phyloP scores from a whole-genome alignment of 23 tunicate species.

The Styela plicata region DNA sequence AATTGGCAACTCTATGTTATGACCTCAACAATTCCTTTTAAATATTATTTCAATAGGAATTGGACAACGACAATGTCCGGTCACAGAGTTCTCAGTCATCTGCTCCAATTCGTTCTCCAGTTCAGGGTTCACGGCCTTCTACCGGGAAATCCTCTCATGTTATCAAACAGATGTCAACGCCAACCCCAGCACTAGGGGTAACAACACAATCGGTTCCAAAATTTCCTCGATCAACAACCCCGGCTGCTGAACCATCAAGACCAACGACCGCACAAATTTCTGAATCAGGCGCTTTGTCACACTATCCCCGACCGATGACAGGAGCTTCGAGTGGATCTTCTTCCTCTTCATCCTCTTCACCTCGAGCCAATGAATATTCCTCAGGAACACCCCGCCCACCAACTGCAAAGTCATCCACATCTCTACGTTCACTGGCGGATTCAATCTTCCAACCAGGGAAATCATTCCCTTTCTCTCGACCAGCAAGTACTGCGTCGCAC shows the following conservation, averaged over 20 bases:
- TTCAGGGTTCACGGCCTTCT: not conserved
- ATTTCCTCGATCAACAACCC: not conserved
- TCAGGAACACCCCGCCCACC: not conserved
- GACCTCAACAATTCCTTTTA: too few species aligned
- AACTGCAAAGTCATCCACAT: not conserved
- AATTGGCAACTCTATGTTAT: too few species aligned
- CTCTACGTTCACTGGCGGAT: not conserved
- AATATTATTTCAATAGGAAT: not conserved
- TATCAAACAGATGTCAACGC: not conserved
- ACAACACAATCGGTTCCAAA: not conserved
- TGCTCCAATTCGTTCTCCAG: not conserved
- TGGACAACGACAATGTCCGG: not conserved
- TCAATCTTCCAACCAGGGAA: not conserved
- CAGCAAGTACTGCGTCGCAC: too few species aligned
- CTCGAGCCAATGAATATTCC: not conserved
- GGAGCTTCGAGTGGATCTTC: not conserved
- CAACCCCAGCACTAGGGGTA: not conserved
- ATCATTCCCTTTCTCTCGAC: too few species aligned
- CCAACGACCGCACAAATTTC: not conserved
- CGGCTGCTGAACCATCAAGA: not conserved
- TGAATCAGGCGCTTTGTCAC: not conserved
- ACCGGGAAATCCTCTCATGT: not conserved
- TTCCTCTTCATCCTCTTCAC: not conserved
- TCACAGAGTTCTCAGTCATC: not conserved
- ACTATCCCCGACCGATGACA: not conserved